Evolutionary conservation across 2,888 invertebrate species (phyloP), one percentile per base, ranked within the genome.

Genomic region (Eulithis testata): DNA sequence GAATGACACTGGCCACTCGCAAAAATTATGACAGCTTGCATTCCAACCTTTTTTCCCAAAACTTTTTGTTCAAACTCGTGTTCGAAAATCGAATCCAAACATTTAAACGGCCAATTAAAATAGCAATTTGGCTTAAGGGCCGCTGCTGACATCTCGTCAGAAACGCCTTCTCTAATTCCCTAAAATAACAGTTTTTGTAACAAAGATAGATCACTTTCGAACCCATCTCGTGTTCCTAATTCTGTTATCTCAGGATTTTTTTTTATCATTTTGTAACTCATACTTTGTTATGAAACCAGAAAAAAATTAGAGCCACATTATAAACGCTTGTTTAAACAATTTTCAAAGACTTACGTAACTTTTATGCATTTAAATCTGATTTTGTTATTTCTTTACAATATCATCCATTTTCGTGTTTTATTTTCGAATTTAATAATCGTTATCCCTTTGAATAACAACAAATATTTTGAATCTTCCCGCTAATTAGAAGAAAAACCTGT

Each of bases 71-170:
- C 60, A 70, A 80, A 77, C 82, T 76, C 78, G 81, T 78, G 78
- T 76, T 81, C 75, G 70, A 79, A 83, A 85, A 86, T 86, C 78
- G 82, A 84, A 85, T 81, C 81, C 82, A 86, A 87, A 88, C 82
- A 84, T 84, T 82, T 86, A 87, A 83, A 83, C 80, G 83, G 84
- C 81, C 84, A 86, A 88, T 89, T 89, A 88, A 84, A 87, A 84
- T 81, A 80, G 82, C 84, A 80, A 85, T 85, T 85, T 84, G 76
- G 82, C 70, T 72, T 69, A 77, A 67, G 76, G 79, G 79, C 80
- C 79, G 79, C 81, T 77, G 79, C 81, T 78, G 85, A 83, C 81
- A 73, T 71, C 76, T 77, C 73, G 78, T 78, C 78, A 78, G 75
- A 72, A 63, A 84, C 85, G 84, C 86, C 86, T 78, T 77, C 76